phyloP scores from a whole-genome alignment of 2,888 invertebrate genomes.

The Morinoia aosen region DNA sequence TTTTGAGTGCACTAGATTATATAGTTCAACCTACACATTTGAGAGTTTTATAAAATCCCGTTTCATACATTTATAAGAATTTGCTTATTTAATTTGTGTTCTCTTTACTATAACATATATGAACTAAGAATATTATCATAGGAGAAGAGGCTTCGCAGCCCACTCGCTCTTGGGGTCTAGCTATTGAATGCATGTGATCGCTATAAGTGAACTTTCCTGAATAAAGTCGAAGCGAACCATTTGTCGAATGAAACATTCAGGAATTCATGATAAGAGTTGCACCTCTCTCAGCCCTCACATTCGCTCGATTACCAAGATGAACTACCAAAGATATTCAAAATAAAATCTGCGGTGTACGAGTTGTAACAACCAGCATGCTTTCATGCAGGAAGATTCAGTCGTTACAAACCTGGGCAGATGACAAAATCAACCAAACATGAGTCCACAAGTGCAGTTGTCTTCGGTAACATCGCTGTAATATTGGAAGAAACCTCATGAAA shows the following conservation, averaged over 20 bases:
- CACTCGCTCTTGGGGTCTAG: neutral
- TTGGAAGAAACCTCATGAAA: neutral
- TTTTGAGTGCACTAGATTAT: neutral
- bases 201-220: neutral
- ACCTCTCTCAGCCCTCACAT: neutral
- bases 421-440: neutral
- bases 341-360: neutral
- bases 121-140: neutral
- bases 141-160: neutral
- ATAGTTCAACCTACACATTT: neutral
- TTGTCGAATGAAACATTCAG: neutral
- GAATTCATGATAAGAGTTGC: neutral
- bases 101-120: neutral
- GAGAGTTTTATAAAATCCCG: neutral
- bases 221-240: neutral
- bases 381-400: neutral
- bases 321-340: neutral
- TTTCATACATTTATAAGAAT: neutral
- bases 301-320: neutral
- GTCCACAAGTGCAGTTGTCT: neutral
- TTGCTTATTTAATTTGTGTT: neutral
- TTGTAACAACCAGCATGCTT: neutral
- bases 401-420: neutral
- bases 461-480: neutral
- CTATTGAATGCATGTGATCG: neutral